These are phyloP conservation scores for Carettochelys insculpta DNA, from an alignment of 2,113 vertebrate species.

Conservation along the genomic window DNA sequence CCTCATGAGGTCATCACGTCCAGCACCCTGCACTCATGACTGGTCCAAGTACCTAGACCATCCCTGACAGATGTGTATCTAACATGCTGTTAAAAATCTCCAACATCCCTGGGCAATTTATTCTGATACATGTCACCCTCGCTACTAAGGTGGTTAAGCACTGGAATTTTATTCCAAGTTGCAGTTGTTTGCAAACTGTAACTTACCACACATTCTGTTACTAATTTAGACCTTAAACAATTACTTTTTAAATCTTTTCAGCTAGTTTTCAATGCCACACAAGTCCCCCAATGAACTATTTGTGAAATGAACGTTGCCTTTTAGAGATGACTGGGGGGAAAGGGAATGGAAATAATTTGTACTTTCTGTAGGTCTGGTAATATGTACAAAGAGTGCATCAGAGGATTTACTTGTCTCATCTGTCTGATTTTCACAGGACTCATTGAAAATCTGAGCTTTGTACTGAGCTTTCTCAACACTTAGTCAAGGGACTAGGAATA, in stretches of 20 bases:
- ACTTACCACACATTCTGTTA: background rate
- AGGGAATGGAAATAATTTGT: background rate
- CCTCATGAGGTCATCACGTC: too few relatives aligned
- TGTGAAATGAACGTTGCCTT: background rate
- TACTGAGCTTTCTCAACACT: background rate
- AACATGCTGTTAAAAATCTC: too few relatives aligned
- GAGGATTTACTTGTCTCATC: background rate
- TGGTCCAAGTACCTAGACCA: too few relatives aligned
- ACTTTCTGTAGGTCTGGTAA: background rate
- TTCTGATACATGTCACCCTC: too few relatives aligned
- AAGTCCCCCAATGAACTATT: background rate
- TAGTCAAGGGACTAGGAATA: background rate
- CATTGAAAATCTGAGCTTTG: background rate
- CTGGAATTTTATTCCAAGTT: accelerated
- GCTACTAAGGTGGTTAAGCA: too few relatives aligned
- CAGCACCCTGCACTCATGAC: too few relatives aligned
- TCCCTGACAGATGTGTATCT: too few relatives aligned
- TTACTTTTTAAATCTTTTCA: background rate
- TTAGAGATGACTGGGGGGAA: background rate
- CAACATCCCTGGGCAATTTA: too few relatives aligned
- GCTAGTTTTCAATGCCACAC: background rate
- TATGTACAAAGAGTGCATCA: background rate
- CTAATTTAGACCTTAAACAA: background rate
- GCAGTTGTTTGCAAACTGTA: background rate
- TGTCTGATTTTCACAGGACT: background rate